Percentiles rank a stretch among this genome's conserved stretches.
phyloP scores from a whole-genome alignment of 2,113 vertebrate species.

The Daphoenositta chrysoptera region DNA sequence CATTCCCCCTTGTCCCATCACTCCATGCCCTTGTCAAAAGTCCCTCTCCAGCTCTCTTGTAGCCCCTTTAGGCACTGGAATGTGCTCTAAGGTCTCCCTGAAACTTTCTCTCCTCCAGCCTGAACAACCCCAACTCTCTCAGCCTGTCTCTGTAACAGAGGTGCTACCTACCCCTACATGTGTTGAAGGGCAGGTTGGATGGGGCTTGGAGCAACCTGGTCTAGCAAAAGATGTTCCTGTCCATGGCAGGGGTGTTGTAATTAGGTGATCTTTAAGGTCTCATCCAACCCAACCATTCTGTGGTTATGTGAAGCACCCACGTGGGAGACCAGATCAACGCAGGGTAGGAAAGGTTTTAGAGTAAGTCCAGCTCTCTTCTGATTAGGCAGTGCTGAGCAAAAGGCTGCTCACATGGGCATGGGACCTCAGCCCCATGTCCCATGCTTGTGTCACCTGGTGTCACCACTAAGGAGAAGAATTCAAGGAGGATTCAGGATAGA shows the following conservation, averaged over 20 bases:
- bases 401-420: background rate
- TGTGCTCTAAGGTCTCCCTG: background rate
- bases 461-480: background rate
- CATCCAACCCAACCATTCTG: background rate
- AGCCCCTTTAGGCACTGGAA: background rate
- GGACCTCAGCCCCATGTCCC: background rate
- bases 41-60: background rate
- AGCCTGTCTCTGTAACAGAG: background rate
- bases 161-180: no score
- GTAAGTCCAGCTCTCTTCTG: background rate
- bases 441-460: background rate
- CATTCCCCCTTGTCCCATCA: background rate
- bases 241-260: background rate
- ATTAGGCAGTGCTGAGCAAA: background rate
- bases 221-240: background rate
- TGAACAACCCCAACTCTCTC: background rate
- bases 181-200: background rate
- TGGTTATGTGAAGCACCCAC: background rate
- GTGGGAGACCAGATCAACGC: fast-evolving
- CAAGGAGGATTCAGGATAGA: background rate
- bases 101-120: background rate
- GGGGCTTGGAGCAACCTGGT: background rate
- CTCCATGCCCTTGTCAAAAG: background rate
- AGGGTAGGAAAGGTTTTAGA: background rate
- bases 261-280: background rate